Conservation (phyloP, 2,797 vertebrate species). For the Platyrinchus mystaceus region DNA sequence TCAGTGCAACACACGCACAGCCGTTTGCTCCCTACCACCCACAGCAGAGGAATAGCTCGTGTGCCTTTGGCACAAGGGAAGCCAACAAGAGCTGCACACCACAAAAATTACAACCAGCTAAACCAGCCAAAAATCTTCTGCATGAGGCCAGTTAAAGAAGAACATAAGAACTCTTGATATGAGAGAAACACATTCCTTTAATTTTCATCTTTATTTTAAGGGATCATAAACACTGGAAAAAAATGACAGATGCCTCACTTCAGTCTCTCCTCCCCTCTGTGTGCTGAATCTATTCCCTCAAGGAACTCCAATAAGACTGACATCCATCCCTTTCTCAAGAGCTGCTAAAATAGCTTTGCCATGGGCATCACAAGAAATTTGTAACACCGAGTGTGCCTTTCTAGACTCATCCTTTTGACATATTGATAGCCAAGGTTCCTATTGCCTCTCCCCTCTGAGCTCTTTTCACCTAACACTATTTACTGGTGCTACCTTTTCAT, state of each 20-base stretch:
- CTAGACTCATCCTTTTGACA: constrained; percentile 24
- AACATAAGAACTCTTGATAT: background rate
- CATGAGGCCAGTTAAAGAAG: background rate
- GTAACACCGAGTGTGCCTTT: constrained; percentile 28
- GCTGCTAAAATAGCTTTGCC: constrained; percentile 62
- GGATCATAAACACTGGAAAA: background rate
- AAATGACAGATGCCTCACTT: constrained; percentile 45
- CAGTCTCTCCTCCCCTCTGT: constrained; percentile 26
- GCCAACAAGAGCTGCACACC: constrained; percentile 22
- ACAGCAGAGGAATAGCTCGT: constrained; percentile 5
- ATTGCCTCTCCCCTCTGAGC: background rate
- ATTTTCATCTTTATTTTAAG: constrained; percentile 43
- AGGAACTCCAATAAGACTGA: constrained; percentile 26
- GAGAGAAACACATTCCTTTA: constrained; percentile 11
- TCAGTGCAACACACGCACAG: constrained; percentile 30
- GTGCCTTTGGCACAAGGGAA: constrained; percentile 3
- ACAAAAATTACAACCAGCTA: constrained; percentile 52
- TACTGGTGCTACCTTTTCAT: constrained; percentile 61
- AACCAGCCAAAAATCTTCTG: background rate
- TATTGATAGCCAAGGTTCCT: background rate
- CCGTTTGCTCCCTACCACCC: constrained; percentile 56
- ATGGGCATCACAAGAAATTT: constrained; percentile 59
- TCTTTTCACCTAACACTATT: constrained; percentile 60
- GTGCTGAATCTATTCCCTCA: constrained; percentile 41
- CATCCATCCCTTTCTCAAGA: constrained; percentile 29